These are phyloP conservation scores for Hylomyscus alleni DNA, from an alignment of 2,797 vertebrate species.

Conservation along the genomic window DNA sequence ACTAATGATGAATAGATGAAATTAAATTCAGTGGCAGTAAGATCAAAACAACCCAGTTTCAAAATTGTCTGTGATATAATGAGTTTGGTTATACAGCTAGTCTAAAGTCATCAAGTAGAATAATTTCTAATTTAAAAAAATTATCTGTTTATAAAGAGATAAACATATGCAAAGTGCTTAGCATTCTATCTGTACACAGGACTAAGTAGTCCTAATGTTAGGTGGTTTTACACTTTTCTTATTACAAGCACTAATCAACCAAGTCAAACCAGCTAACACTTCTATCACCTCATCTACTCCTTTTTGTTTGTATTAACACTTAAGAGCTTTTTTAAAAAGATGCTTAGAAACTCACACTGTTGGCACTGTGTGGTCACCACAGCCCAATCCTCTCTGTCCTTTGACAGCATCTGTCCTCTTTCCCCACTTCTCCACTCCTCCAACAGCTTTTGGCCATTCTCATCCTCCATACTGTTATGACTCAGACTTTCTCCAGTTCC, in stretches of 20 bases:
- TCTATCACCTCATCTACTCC: neutral
- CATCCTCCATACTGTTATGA: neutral
- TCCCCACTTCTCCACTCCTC: neutral
- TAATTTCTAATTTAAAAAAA: constrained; percentile 32
- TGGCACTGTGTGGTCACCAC: neutral
- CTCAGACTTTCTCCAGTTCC: neutral
- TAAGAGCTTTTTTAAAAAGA: neutral
- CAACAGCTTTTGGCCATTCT: neutral
- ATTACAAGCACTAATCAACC: neutral
- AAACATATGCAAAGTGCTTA: constrained; percentile 46
- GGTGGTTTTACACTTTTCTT: constrained; percentile 8
- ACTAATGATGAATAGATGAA: neutral
- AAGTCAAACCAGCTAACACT: neutral
- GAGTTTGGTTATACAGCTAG: neutral
- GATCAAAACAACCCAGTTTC: constrained; percentile 30
- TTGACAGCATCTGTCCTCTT: neutral
- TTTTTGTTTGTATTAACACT: neutral
- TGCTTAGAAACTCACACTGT: neutral
- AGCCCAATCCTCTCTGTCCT: neutral
- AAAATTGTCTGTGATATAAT: constrained; percentile 31
- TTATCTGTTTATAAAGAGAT: neutral
- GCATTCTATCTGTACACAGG: neutral
- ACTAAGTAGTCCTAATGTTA: constrained; percentile 23
- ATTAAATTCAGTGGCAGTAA: neutral
- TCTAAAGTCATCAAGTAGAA: constrained; percentile 27